Evolutionary conservation across 2,888 invertebrate species (phyloP), one percentile per base, ranked within the genome.

Genomic region (Timandra comae): DNA sequence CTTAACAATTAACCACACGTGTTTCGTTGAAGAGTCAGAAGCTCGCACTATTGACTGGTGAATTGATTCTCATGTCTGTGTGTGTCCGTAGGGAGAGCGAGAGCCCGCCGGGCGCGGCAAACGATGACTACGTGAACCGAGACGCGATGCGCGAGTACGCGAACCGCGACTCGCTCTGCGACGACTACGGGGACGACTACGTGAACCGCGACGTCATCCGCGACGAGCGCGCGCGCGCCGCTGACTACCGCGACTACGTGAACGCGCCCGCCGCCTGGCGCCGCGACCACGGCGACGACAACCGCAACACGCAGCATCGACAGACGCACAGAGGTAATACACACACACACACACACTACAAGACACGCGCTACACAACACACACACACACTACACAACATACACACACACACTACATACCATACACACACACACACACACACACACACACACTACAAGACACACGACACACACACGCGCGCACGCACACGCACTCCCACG

Each of bases 51-150:
- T 55, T 79, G 79, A 79, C 65, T 74, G n/a, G n/a, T n/a, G n/a
- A n/a, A n/a, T n/a, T n/a, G n/a, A n/a, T 64, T 71, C 67, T 78
- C 74, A 79, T 80, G 78, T 79, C 80, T 81, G 65, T 82, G 80
- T 81, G 80, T 79, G 64, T 79, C 73, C 76, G 74, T 82, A 84
- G 85, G 79, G 84, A 84, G 70, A 75, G 75, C 69, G 78, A 77
- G 63, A 82, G 82, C 56, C 81, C 85, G 48, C 68, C 77, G 52
- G 72, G 78, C 55, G 48, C 68, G 21, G 49, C 71, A 32, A 68
- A 75, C 70, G 85, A 84, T 56, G 82, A 84, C 67, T 85, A 85
- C 73, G 84, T 79, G 39, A 85, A 85, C 49, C 63, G 82, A 8
- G 85, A 84, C 45, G 84, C 70, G 33, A 43, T 81, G 8, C 66